Conservation (phyloP, 2,113 vertebrate genomes). For the Nesogale talazaci region DNA sequence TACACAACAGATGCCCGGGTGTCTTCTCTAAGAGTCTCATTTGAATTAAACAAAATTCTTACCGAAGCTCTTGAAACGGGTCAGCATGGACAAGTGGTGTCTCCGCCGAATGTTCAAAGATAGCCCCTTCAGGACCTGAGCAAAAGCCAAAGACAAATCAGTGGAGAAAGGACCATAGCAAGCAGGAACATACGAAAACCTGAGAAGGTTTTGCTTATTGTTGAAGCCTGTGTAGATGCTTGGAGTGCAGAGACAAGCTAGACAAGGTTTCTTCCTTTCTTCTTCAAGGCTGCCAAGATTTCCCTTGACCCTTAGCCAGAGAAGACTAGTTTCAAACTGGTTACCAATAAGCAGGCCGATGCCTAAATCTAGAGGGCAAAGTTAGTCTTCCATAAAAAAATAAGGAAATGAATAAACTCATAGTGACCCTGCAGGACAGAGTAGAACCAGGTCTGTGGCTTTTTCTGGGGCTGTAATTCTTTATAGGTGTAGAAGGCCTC, state of each 20-base stretch:
- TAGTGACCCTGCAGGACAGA: too few species aligned
- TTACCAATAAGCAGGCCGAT: background rate
- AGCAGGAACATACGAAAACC: background rate
- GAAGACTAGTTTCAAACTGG: background rate
- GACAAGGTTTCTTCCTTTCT: background rate
- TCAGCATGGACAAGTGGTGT: slow-evolving; percentile 92
- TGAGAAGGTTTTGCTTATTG: background rate
- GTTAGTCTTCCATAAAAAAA: background rate
- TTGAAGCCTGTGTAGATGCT: background rate
- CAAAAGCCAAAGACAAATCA: slow-evolving; percentile 45
- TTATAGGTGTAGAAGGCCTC: too few species aligned
- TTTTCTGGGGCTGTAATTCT: too few species aligned
- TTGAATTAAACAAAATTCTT: slow-evolving; percentile 72
- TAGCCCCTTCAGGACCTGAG: slow-evolving; percentile 94
- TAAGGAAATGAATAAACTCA: background rate
- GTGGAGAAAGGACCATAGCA: background rate
- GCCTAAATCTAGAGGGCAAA: background rate
- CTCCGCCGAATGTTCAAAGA: slow-evolving; percentile 98
- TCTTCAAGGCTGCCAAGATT: background rate
- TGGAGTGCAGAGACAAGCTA: background rate
- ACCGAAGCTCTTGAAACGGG: slow-evolving; percentile 93
- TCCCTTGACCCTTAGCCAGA: background rate
- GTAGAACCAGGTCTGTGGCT: too few species aligned
- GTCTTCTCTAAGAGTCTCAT: background rate
- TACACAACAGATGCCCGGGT: background rate